phyloP scores from a whole-genome alignment of 1,140 invertebrate species.

The Temnothorax longispinosus region DNA sequence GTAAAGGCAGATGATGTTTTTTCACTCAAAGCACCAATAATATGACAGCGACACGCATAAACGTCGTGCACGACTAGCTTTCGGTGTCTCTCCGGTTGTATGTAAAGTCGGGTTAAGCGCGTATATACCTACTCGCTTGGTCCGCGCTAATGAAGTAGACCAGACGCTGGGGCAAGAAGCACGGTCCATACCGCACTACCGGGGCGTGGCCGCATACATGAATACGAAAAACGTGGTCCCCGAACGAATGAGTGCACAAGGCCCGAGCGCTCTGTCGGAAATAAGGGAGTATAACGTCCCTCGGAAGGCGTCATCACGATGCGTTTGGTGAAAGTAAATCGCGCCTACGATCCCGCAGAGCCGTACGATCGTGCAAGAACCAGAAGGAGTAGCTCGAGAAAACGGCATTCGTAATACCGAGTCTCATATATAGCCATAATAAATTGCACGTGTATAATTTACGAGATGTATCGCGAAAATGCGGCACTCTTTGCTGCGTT shows the following conservation, averaged over 20 bases:
- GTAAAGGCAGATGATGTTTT: not conserved
- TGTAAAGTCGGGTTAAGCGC: conserved; percentile 70
- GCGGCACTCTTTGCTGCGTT: not conserved
- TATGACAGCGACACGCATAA: conserved; percentile 26
- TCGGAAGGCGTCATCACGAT: conserved; percentile 37
- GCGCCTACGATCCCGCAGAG: conserved; percentile 26
- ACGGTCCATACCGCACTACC: conserved; percentile 71
- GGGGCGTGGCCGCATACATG: conserved; percentile 81
- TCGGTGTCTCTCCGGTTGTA: conserved; percentile 57
- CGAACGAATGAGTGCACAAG: conserved; percentile 62
- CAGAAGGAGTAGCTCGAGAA: conserved; percentile 5
- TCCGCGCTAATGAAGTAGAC: conserved; percentile 79
- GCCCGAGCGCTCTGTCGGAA: conserved; percentile 45
- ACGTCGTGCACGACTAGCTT: conserved; percentile 14
- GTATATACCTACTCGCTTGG: conserved; percentile 45
- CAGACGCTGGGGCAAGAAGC: conserved; percentile 75
- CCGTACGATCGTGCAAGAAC: not conserved
- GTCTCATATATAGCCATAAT: not conserved
- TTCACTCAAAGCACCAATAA: conserved; percentile 33
- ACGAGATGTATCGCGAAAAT: not conserved
- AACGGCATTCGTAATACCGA: not conserved
- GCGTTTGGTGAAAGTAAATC: conserved; percentile 30
- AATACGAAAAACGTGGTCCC: conserved; percentile 75
- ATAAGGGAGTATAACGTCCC: conserved; percentile 39
- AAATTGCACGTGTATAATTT: conserved; percentile 22